Conservation (phyloP, 2,113 vertebrate genomes). For the Pelecanus crispus region DNA sequence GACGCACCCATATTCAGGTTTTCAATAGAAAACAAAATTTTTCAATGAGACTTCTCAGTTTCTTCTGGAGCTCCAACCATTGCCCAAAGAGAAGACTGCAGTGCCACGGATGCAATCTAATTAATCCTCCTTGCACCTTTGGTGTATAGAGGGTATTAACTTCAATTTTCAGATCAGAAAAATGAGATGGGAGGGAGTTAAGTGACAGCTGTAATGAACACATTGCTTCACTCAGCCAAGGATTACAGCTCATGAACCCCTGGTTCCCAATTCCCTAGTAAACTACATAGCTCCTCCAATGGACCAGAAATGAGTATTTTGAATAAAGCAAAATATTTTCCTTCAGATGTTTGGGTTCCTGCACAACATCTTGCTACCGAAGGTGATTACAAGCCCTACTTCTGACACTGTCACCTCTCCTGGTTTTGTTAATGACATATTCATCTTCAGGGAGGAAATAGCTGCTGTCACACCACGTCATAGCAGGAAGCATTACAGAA, state of each 20-base stretch:
- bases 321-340: constrained; percentile 2
- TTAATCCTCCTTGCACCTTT: background rate
- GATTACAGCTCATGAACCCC: background rate
- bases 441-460: constrained; percentile 11
- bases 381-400: background rate
- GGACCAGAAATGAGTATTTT: background rate
- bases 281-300: background rate
- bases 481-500: constrained; percentile 2
- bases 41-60: background rate
- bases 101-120: background rate
- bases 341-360: background rate
- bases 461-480: background rate
- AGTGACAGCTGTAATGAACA: constrained; percentile 45
- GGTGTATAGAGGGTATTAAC: background rate
- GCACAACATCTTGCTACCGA: background rate
- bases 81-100: background rate
- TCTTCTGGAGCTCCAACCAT: background rate
- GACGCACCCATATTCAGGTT: background rate
- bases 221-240: background rate
- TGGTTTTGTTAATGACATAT: background rate
- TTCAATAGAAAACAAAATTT: background rate
- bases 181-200: constrained; percentile 11
- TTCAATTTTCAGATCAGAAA: constrained; percentile 29
- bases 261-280: constrained; percentile 12
- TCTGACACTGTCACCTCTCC: background rate